phyloP scores from a whole-genome alignment of 2,797 vertebrate genomes.

The Alcedo atthis region DNA sequence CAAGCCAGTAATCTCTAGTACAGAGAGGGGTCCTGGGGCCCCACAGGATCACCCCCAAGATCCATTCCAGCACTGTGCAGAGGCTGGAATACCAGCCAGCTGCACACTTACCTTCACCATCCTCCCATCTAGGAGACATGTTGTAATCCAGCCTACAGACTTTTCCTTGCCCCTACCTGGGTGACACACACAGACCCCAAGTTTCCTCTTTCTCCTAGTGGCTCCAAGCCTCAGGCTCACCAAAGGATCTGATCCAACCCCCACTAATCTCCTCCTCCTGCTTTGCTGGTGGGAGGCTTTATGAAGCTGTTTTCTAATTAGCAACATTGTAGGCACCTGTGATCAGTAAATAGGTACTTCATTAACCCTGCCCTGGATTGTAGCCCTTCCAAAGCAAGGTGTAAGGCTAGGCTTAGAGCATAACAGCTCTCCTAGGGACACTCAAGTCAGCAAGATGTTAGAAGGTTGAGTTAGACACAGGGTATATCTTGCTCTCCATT shows the following conservation, averaged over 20 bases:
- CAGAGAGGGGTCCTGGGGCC: background rate
- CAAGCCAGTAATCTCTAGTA: background rate
- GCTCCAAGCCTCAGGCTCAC: background rate
- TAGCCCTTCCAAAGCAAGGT: background rate
- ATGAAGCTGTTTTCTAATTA: background rate
- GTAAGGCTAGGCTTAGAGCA: background rate
- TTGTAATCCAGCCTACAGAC: background rate
- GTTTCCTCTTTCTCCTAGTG: background rate
- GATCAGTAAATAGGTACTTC: background rate
- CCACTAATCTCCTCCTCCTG: too few species aligned
- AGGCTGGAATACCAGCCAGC: background rate
- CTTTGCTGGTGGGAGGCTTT: background rate
- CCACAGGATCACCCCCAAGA: fast-evolving
- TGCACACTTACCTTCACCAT: background rate
- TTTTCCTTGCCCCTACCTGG: background rate
- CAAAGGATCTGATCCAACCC: too few species aligned
- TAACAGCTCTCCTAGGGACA: background rate
- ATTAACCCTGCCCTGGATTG: fast-evolving
- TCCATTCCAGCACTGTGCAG: fast-evolving
- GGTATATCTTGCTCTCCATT: background rate
- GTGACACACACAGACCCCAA: fast-evolving
- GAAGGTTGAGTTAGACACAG: background rate
- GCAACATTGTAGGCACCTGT: background rate
- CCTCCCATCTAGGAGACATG: fast-evolving
- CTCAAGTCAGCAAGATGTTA: background rate